These are phyloP conservation scores for Altica lythri DNA, from an alignment of 2,888 invertebrate species.

Conservation along the genomic window DNA sequence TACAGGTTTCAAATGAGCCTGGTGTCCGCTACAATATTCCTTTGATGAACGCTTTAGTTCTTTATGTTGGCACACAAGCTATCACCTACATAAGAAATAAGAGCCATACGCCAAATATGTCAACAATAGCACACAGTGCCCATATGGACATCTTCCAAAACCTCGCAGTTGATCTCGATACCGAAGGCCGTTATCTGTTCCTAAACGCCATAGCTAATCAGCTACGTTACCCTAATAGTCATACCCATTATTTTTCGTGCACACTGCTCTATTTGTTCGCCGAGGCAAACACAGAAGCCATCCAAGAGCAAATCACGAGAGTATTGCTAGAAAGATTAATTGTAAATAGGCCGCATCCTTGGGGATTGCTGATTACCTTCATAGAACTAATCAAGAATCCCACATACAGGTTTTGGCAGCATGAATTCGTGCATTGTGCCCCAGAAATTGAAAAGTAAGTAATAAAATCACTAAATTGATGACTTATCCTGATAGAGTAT, in stretches of 20 bases:
- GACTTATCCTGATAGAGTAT: too few species aligned
- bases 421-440: constrained; percentile 99
- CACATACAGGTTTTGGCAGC: constrained; percentile 97
- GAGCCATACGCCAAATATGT: constrained; percentile 91
- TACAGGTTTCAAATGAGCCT: constrained; percentile 87
- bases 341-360: constrained; percentile 98
- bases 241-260: constrained; percentile 99
- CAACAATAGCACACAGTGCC: constrained; percentile 97
- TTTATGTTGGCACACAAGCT: constrained; percentile 97
- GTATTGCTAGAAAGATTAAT: constrained; percentile 96
- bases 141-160: constrained; percentile 99
- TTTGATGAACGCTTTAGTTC: constrained; percentile 94
- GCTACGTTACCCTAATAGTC: constrained; percentile 97
- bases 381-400: constrained; percentile 99
- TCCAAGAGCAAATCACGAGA: constrained; percentile 97
- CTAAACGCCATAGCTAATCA: constrained; percentile 99
- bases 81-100: constrained; percentile 90
- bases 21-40: constrained; percentile 91
- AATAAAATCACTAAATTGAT: too few species aligned
- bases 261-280: constrained; percentile 95
- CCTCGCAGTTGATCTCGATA: constrained; percentile 96
- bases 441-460: constrained; percentile 98
- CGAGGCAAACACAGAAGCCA: constrained; percentile 95
- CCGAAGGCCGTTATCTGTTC: constrained; percentile 96
- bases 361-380: constrained; percentile 98